These are phyloP conservation scores for Macroramphosus scolopax DNA, from an alignment of 2,797 vertebrate genomes.

Conservation along the genomic window DNA sequence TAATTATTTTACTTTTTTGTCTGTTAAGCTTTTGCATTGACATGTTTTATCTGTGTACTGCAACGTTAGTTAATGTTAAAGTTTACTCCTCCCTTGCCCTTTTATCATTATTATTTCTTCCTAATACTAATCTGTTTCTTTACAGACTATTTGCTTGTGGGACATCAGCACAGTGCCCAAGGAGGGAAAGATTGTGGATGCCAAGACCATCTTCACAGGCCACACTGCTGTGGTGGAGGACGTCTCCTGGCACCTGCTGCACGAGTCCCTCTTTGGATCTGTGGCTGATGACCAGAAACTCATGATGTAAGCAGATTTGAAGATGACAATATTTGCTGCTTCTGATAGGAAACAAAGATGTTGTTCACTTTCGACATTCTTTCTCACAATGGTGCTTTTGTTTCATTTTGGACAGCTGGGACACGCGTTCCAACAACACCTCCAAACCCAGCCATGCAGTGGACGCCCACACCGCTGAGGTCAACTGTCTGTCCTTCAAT, in stretches of 20 bases:
- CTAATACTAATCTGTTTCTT: background rate
- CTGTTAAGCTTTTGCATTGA: background rate
- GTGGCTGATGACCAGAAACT: conserved; percentile 98
- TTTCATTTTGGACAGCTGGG: conserved; percentile 83
- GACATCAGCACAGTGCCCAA: conserved; percentile 97
- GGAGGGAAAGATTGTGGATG: conserved; percentile 96
- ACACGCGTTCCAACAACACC: conserved; percentile 95
- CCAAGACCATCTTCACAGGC: conserved; percentile 97
- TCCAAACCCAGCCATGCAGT: conserved; percentile 97
- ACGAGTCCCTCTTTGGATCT: conserved; percentile 95
- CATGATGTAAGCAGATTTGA: conserved; percentile 87
- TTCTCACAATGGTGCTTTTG: conserved; percentile 29
- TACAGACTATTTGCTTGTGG: conserved; percentile 95
- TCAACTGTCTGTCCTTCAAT: conserved; percentile 98
- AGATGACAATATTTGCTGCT: background rate
- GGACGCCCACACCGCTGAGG: conserved; percentile 96
- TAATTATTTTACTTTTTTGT: background rate
- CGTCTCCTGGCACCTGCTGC: conserved; percentile 95
- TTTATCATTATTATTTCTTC: too few species aligned
- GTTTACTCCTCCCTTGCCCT: background rate
- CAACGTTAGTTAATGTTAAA: too few species aligned
- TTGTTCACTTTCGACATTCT: background rate
- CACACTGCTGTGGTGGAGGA: conserved; percentile 97
- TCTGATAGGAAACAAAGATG: background rate
- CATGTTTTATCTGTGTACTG: too few species aligned